phyloP scores from a whole-genome alignment of 2,888 invertebrate species.

The Yponomeuta malinellus region DNA sequence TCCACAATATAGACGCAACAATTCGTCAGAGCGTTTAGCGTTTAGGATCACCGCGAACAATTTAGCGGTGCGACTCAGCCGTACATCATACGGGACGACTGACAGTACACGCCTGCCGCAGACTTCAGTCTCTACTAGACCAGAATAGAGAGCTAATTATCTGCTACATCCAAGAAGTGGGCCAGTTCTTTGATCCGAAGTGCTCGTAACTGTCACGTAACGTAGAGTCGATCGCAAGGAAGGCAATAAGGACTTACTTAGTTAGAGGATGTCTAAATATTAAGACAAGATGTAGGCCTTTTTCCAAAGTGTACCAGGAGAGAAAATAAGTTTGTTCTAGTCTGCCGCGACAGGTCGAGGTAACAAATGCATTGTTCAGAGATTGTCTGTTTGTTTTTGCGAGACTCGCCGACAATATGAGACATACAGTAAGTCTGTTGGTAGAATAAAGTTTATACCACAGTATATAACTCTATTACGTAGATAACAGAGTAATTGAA shows the following conservation, averaged over 20 bases:
- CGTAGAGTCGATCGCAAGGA: no score
- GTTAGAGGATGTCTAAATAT: no score
- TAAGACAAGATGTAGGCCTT: neutral
- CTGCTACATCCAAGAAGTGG: neutral
- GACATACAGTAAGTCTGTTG: neutral
- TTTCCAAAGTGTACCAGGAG: neutral
- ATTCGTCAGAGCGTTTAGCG: slow-evolving; percentile 12
- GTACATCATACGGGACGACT: slow-evolving; percentile 13
- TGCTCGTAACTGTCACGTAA: no score
- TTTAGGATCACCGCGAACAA: slow-evolving; percentile 9
- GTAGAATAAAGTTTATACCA: no score
- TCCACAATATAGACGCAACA: neutral
- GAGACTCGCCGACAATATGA: neutral
- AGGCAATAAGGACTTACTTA: no score
- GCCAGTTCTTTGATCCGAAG: no score
- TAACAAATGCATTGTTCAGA: slow-evolving; percentile 14
- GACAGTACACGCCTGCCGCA: neutral
- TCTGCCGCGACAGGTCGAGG: neutral
- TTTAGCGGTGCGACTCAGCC: slow-evolving; percentile 12
- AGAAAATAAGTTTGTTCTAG: neutral
- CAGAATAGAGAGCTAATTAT: neutral
- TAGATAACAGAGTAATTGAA: no score
- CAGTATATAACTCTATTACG: no score
- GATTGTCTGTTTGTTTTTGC: slow-evolving; percentile 2
- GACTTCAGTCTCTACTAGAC: neutral